Evolutionary conservation across 2,888 invertebrate genomes (phyloP).

Genomic region (Trachelus iudaicus): DNA sequence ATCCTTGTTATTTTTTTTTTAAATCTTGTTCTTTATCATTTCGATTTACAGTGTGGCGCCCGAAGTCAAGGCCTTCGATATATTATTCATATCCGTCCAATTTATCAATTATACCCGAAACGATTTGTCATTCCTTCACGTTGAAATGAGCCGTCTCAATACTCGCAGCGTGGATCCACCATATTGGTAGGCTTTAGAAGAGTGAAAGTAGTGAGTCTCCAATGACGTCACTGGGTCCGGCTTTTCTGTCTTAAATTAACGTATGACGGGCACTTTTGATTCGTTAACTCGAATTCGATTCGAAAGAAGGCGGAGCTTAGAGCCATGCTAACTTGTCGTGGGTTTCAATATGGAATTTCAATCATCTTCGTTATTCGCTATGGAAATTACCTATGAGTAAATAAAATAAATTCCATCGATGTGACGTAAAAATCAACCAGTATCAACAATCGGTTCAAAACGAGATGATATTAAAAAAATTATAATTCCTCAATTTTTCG

Average conservation of each 20-base stretch:
- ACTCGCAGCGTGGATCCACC: background rate
- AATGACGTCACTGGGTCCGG: conserved; percentile 50
- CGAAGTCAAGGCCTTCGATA: background rate
- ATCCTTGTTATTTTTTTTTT: background rate
- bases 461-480: background rate
- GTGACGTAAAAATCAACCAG: background rate
- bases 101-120: background rate
- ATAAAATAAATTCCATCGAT: background rate
- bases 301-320: background rate
- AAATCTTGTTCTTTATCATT: background rate
- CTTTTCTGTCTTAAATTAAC: conserved; percentile 46
- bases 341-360: background rate
- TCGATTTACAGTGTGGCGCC: background rate
- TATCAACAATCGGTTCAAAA: background rate
- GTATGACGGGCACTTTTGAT: conserved; percentile 18
- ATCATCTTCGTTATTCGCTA: background rate
- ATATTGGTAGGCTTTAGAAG: background rate
- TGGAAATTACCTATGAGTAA: background rate
- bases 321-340: background rate
- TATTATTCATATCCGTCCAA: background rate
- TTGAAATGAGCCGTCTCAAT: background rate
- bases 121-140: background rate
- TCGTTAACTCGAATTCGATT: background rate
- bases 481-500: background rate
- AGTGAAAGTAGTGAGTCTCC: conserved; percentile 47